Evolutionary conservation across 2,113 vertebrate genomes (phyloP), one percentile per base, ranked within the genome.

Genomic region (Cyrtonyx montezumae): DNA sequence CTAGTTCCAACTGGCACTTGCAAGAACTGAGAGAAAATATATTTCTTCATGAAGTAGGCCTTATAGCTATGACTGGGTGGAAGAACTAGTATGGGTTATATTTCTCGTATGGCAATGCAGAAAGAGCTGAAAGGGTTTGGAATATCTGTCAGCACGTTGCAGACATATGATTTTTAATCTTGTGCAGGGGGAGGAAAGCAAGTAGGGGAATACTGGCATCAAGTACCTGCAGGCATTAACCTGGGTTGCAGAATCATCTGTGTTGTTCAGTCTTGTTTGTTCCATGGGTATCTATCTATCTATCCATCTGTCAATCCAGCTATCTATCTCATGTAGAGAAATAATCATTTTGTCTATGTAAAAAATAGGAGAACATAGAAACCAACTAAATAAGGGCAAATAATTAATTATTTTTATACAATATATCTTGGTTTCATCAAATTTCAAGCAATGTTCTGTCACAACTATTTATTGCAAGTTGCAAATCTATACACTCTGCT

Each of bases 1-100:
- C 65, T 80, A 34, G 11, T 25, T 86, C 90, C 85, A 94, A 83
- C 23, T 85, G 90, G 79, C 63, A 45, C 65, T 88, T 80, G 28
- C 22, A 83, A 61, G 69, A 83, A 13, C 28, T 71, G 6, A 0
- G 34, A 30, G 10, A 68, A 91, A 85, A 79, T 32, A 21, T 8
- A 30, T 78, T 80, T 36, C 51, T 88, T 59, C 34, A 30, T 51
- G 51, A 55, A 83, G 6, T 4, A 79, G 13, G 42, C 77, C 59
- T 87, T 79, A 14, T 5, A 76, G 18, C 19, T 88, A 3, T 26
- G 61, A 37, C n/a, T 37, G 42, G 55, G 45, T 19, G 40, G 36
- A 37, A 62, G 58, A 46, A 62, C 6, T 62, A 48, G 34, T 49
- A 16, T 9, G 45, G 45, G 6, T 19, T 11, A 6, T 36, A n/a